Percentiles rank a stretch among this genome's conserved stretches.
Conservation (phyloP, 2,888 invertebrate genomes). For the Myopa tessellatipennis region DNA sequence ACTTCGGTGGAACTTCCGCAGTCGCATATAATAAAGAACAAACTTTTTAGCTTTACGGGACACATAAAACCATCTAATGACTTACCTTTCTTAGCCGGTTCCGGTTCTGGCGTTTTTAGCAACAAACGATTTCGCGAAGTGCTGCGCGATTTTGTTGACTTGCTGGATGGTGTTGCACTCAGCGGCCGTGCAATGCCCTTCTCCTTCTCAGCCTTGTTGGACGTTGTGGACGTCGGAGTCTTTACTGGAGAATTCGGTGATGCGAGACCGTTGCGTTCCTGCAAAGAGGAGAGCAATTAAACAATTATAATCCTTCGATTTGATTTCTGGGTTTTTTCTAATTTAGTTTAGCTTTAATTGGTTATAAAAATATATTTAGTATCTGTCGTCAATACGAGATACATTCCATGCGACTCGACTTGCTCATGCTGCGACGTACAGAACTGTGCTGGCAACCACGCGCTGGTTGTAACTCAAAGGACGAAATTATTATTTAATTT, state of each 20-base stretch:
- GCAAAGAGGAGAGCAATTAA: conserved; percentile 23
- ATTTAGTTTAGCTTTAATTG: not conserved
- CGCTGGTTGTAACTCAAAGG: conserved; percentile 47
- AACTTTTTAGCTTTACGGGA: no score
- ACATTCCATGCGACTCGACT: conserved; percentile 51
- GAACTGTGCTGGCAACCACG: conserved; percentile 43
- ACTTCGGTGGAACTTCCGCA: no score
- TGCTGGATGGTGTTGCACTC: conserved; percentile 68
- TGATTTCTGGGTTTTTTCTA: not conserved
- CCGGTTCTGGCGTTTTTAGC: conserved; percentile 79
- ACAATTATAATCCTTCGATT: not conserved
- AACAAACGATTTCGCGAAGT: conserved; percentile 66
- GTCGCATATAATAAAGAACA: no score
- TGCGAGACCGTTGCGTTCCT: conserved; percentile 75
- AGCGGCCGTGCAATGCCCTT: conserved; percentile 66
- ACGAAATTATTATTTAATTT: conserved; percentile 52
- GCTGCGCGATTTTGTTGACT: conserved; percentile 67
- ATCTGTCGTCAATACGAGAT: conserved; percentile 61
- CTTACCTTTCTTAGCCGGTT: conserved; percentile 79
- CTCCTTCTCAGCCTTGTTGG: conserved; percentile 60
- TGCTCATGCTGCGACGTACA: conserved; percentile 40
- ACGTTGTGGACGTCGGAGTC: conserved; percentile 70
- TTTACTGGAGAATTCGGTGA: conserved; percentile 80
- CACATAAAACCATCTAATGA: not conserved
- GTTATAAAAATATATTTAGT: conserved; percentile 57